Evolutionary conservation across 2,797 vertebrate genomes (phyloP), one percentile per base, ranked within the genome.

Genomic region (Arnoldichthys spilopterus): DNA sequence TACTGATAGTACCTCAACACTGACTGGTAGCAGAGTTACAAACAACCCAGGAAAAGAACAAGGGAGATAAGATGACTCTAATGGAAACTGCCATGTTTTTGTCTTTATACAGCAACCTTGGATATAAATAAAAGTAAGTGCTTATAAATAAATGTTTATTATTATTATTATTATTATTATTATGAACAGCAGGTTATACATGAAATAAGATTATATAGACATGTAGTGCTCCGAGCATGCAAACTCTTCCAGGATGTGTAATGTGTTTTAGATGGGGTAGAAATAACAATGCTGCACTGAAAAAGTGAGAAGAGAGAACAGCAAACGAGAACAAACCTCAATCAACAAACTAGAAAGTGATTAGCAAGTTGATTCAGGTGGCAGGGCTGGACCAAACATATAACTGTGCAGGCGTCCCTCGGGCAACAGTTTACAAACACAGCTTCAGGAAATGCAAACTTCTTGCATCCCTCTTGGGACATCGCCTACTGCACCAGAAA

Each of bases 1-100:
- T 43, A 71, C 67, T 77, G 77, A 49, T 37, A 26, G 67, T 67
- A 66, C 63, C 72, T 77, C 72, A 34, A 75, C 63, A 47, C 43
- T 63, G 45, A 69, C 54, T 43, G 37, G 79, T 77, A 64, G 59
- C 63, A 68, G 76, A 66, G 24, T 24, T 37, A 32, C 43, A 78
- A 70, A 45, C 18, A 53, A 26, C 45, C 24, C 20, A 24, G 49
- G 1, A 74, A 71, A 64, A 37, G 30, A 63, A 32, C n/a, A 59
- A 20, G 16, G 15, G 6, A 56, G 22, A 70, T n/a, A 34, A 40
- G 15, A 40, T 61, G 9, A 80, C 16, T 71, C 54, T 20, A 7
- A 66, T 43, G 32, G 4, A 43, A 22, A 45, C 11, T 45, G 43
- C 2, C 43, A 3, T 5, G 4, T 37, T 37, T 37, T 5, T 12